Evolutionary conservation across 2,113 vertebrate species (phyloP).

Genomic region (Epinephelus lanceolatus): DNA sequence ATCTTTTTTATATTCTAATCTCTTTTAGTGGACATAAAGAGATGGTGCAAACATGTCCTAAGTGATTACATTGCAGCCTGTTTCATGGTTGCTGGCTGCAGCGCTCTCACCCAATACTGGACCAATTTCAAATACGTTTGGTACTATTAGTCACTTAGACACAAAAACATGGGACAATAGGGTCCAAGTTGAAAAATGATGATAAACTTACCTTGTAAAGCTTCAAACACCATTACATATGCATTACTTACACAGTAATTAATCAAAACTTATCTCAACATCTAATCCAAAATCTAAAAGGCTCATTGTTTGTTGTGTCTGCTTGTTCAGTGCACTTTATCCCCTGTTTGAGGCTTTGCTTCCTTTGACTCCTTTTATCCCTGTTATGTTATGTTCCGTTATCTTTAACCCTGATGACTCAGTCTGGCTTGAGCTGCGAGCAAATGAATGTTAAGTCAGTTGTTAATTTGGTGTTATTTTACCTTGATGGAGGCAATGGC

Average conservation of each 20-base stretch:
- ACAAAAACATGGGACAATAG: no score
- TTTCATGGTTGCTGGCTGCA: no score
- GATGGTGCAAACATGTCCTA: no score
- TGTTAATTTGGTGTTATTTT: conserved; percentile 17
- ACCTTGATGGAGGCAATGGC: conserved; percentile 26
- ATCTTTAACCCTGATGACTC: conserved; percentile 30
- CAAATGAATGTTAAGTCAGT: conserved; percentile 30
- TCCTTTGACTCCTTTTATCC: conserved; percentile 26
- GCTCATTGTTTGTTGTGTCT: conserved; percentile 56
- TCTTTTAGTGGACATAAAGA: no score
- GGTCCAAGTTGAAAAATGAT: no score
- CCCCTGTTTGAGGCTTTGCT: conserved; percentile 43
- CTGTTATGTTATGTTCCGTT: conserved; percentile 22
- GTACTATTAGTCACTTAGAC: no score
- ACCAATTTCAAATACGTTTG: no score
- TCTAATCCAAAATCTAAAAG: neutral
- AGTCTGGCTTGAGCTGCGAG: conserved; percentile 46
- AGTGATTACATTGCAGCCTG: no score
- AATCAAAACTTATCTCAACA: neutral
- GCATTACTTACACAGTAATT: neutral
- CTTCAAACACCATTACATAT: neutral
- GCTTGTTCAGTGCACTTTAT: conserved; percentile 9
- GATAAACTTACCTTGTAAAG: neutral
- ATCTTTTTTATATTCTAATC: no score
- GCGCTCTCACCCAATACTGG: no score